Conservation (phyloP, 2,888 invertebrate species). For the Harmothoe impar region DNA sequence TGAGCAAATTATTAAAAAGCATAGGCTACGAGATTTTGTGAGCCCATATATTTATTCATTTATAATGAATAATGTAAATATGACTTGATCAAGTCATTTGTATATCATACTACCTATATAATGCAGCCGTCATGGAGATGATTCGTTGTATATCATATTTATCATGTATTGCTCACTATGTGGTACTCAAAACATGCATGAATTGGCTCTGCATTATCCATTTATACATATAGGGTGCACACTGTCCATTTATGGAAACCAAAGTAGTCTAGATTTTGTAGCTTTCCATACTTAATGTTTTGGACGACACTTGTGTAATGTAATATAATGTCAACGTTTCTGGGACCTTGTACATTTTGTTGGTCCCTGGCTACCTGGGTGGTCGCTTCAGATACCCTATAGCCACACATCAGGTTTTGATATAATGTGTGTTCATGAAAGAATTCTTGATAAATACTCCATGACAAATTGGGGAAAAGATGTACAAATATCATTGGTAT, state of each 20-base stretch:
- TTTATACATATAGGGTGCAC: neutral
- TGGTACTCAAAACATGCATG: neutral
- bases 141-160: neutral
- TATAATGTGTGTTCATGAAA: neutral
- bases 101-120: neutral
- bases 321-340: neutral
- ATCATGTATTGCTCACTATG: neutral
- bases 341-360: slow-evolving; percentile 18
- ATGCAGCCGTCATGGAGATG: neutral
- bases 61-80: neutral
- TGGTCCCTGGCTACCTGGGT: neutral
- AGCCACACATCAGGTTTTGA: neutral
- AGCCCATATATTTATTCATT: neutral
- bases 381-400: neutral
- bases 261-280: slow-evolving; percentile 23
- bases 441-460: slow-evolving; percentile 2
- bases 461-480: slow-evolving; percentile 1
- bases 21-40: neutral
- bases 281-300: neutral
- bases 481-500: slow-evolving; percentile 24
- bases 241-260: slow-evolving; percentile 23
- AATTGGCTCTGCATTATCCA: neutral
- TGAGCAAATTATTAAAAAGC: neutral
- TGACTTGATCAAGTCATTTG: slow-evolving; percentile 1
- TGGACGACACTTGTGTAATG: neutral